phyloP scores from a whole-genome alignment of 1,140 invertebrate species.

The Lepidurus apus region DNA sequence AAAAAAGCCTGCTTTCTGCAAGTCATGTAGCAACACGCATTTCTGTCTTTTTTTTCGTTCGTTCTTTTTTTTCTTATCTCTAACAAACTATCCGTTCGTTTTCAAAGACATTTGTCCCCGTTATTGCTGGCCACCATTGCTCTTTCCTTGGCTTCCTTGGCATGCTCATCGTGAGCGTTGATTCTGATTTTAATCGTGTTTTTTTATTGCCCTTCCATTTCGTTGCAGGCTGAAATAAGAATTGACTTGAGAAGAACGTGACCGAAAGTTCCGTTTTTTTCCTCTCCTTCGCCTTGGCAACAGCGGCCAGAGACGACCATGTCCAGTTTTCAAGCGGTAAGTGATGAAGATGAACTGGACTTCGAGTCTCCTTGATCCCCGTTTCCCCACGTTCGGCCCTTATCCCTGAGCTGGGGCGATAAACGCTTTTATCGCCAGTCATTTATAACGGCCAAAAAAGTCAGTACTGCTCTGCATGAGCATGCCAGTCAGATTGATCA shows the following conservation, averaged over 20 bases:
- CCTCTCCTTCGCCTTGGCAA: neutral
- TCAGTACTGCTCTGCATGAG: neutral
- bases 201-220: neutral
- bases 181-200: neutral
- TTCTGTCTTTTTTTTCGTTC: too few relatives aligned
- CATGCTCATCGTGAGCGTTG: too few relatives aligned
- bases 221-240: neutral
- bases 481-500: neutral
- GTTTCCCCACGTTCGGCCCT: neutral
- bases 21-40: neutral
- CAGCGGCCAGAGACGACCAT: neutral
- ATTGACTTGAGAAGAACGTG: neutral
- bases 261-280: neutral
- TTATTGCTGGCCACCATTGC: neutral
- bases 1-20: neutral
- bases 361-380: neutral
- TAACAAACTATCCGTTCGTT: neutral
- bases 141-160: neutral
- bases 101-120: neutral
- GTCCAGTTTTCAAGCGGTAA: conserved; percentile 18
- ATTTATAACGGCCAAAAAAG: neutral
- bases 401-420: neutral
- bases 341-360: conserved; percentile 1
- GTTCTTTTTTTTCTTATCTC: too few relatives aligned
- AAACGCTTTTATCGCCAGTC: neutral